Evolutionary conservation across 2,113 vertebrate species (phyloP).

Genomic region (Centrocercus urophasianus): DNA sequence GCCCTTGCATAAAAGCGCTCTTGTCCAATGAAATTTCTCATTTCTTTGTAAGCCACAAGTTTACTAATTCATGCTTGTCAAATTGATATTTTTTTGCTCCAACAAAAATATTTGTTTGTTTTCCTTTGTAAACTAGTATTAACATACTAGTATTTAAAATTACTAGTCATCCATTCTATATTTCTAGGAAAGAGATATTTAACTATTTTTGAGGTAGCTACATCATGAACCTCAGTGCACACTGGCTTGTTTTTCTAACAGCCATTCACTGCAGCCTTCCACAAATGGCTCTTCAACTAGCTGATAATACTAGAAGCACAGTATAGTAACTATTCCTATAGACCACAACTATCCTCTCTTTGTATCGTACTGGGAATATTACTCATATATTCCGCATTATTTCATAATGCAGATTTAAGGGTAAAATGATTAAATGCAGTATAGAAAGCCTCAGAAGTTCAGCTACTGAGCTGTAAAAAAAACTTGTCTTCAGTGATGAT

Average conservation of each 20-base stretch:
- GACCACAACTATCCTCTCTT: not conserved
- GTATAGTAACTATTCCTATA: not conserved
- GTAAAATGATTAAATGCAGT: not conserved
- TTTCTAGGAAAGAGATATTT: not conserved
- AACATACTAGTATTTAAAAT: not conserved
- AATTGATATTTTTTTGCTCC: not conserved
- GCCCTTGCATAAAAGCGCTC: not conserved
- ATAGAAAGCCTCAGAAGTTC: not conserved
- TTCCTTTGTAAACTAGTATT: not conserved
- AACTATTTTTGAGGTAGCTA: not conserved
- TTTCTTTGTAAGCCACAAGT: not conserved
- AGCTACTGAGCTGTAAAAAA: not conserved
- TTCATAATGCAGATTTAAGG: not conserved
- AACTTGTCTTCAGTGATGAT: not conserved
- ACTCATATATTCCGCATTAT: not conserved
- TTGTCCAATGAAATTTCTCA: not conserved
- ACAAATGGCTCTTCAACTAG: not conserved
- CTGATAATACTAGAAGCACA: not conserved
- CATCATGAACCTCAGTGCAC: not conserved
- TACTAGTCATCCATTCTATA: not conserved
- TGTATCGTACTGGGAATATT: not conserved
- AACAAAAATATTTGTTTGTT: not conserved
- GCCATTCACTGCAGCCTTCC: not conserved
- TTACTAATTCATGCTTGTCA: not conserved
- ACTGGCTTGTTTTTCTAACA: not conserved